Evolutionary conservation across 2,888 invertebrate species (phyloP).

Genomic region (Vannuccia rotundouncinata): DNA sequence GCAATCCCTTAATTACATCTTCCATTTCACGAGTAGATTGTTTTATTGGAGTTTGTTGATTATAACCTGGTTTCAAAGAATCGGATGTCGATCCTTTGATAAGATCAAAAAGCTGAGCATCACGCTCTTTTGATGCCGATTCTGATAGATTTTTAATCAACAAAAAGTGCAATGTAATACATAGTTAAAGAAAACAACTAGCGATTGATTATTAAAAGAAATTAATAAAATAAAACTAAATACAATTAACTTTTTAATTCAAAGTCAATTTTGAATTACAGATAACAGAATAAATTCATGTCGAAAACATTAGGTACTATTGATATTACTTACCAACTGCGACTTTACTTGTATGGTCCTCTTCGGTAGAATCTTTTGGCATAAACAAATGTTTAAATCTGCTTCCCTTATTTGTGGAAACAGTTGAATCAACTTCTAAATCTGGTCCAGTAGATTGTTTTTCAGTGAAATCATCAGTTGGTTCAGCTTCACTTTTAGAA

Average conservation of each 20-base stretch:
- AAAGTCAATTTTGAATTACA: background rate
- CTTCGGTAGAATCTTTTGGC: background rate
- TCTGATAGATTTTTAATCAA: too few species aligned
- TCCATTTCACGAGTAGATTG: slow-evolving; percentile 17
- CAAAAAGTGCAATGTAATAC: too few species aligned
- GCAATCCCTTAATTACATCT: slow-evolving; percentile 13
- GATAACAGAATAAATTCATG: too few species aligned
- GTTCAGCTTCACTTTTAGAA: background rate
- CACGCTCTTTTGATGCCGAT: background rate
- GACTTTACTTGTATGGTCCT: background rate
- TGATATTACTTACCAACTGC: too few species aligned
- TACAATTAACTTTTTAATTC: background rate
- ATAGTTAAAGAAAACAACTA: too few species aligned
- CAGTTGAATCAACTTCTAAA: background rate
- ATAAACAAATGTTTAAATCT: background rate
- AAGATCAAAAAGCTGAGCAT: slow-evolving; percentile 10
- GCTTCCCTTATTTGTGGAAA: background rate
- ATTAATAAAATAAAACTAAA: background rate
- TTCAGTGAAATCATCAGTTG: background rate
- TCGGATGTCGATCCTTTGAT: slow-evolving; percentile 7
- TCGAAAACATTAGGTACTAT: too few species aligned
- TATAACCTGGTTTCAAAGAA: background rate
- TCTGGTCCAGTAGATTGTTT: background rate
- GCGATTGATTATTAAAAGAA: background rate
- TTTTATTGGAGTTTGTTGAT: background rate